Evolutionary conservation across 1,140 invertebrate species (phyloP).

Genomic region (Drosophila equinoxialis): DNA sequence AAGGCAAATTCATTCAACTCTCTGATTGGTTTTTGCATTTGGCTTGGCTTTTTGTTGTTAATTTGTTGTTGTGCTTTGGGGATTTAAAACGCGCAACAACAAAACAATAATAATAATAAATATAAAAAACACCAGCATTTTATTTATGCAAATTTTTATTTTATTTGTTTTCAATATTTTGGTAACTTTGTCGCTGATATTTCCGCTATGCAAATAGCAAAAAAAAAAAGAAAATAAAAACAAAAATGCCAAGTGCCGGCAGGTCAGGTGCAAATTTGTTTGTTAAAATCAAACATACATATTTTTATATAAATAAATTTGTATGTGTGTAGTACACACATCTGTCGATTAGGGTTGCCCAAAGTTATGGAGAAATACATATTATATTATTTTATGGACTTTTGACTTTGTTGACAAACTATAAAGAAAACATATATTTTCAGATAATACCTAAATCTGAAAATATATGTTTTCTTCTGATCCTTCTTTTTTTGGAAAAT

Average conservation of each 20-base stretch:
- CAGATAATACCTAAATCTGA: too few relatives aligned
- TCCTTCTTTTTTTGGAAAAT: too few relatives aligned
- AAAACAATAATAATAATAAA: background rate
- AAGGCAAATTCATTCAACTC: too few relatives aligned
- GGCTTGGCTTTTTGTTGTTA: conserved; percentile 69
- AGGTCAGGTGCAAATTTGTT: conserved; percentile 67
- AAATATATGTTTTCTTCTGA: too few relatives aligned
- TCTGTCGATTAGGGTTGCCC: background rate
- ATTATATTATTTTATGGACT: too few relatives aligned
- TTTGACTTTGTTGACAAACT: background rate
- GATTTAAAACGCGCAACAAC: conserved; percentile 60
- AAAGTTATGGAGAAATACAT: background rate
- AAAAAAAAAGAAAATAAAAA: conserved; percentile 54
- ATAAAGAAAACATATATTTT: too few relatives aligned
- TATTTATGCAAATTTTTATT: conserved; percentile 81
- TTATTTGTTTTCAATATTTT: conserved; percentile 81
- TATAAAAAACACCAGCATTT: conserved; percentile 42
- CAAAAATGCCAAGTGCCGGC: conserved; percentile 63
- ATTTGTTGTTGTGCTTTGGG: conserved; percentile 66
- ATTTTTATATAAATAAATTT: conserved; percentile 11
- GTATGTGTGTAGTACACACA: conserved; percentile 1
- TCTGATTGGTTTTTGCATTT: conserved; percentile 50
- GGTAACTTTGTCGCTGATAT: conserved; percentile 80
- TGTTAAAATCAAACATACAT: conserved; percentile 57
- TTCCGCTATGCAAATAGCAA: conserved; percentile 64